These are phyloP conservation scores for Heliconius nattereri DNA, from an alignment of 1,140 invertebrate species.

Conservation along the genomic window DNA sequence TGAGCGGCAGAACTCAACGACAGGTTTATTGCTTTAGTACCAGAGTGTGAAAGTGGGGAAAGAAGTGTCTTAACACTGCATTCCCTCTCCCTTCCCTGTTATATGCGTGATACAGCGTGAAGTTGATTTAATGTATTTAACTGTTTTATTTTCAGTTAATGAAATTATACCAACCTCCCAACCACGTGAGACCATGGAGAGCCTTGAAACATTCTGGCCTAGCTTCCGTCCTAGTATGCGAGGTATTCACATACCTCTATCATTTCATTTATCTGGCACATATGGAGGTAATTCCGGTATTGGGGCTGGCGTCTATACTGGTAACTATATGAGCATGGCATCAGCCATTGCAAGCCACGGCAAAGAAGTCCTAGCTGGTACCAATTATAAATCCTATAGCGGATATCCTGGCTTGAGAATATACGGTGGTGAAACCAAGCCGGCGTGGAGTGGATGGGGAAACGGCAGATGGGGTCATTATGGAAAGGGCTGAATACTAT, in stretches of 20 bases:
- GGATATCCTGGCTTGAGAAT: constrained; percentile 49
- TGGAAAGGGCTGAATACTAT: constrained; percentile 62
- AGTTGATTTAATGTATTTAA: no score
- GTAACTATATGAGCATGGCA: constrained; percentile 53
- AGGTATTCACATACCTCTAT: constrained; percentile 62
- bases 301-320: constrained; percentile 49
- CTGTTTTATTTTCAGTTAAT: constrained; percentile 24
- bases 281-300: constrained; percentile 51
- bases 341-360: constrained; percentile 34
- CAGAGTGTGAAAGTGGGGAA: no score
- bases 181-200: constrained; percentile 45
- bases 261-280: constrained; percentile 61
- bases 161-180: constrained; percentile 32
- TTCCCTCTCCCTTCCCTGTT: no score
- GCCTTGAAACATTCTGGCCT: constrained; percentile 65
- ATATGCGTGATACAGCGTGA: no score
- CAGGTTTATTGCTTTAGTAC: no score
- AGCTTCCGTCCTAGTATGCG: constrained; percentile 42
- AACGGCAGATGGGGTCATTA: constrained; percentile 77
- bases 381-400: constrained; percentile 53
- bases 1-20: no score
- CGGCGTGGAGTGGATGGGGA: constrained; percentile 70
- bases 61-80: no score
- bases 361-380: constrained; percentile 56
- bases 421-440: constrained; percentile 49